Conservation (phyloP, 2,113 vertebrate species). For the Chloebia gouldiae region DNA sequence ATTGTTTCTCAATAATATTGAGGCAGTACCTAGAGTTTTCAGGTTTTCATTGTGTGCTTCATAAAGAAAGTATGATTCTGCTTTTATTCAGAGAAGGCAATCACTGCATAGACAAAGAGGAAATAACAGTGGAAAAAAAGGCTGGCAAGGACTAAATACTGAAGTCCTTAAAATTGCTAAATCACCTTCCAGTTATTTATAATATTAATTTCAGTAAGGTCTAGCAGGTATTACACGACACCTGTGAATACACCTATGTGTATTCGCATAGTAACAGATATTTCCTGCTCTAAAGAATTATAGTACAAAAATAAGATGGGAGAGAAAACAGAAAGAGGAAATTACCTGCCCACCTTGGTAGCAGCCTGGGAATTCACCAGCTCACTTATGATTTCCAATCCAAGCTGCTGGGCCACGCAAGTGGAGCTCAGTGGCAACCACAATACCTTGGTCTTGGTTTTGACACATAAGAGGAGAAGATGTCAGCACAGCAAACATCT, state of each 20-base stretch:
- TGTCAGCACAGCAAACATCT: neutral
- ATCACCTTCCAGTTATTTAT: neutral
- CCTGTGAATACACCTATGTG: neutral
- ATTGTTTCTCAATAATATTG: conserved; percentile 41
- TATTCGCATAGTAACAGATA: neutral
- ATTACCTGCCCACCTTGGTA: neutral
- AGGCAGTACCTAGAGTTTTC: conserved; percentile 15
- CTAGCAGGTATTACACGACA: neutral
- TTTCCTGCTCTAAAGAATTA: neutral
- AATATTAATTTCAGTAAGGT: neutral
- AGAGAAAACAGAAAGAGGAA: neutral
- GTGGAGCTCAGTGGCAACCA: neutral
- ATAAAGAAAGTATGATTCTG: conserved; percentile 16
- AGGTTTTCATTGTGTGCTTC: conserved; percentile 28
- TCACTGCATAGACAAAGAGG: neutral
- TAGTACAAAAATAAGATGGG: neutral
- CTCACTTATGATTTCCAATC: neutral
- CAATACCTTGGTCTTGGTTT: neutral
- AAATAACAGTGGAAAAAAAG: neutral
- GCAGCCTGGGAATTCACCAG: neutral
- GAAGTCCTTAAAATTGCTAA: neutral
- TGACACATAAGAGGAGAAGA: neutral
- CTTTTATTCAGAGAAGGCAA: neutral
- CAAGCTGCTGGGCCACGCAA: neutral
- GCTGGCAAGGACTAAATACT: neutral